These are phyloP conservation scores for Acanthaster planci DNA, from an alignment of 35 echinoderm and acorn worm genomes.

Conservation along the genomic window DNA sequence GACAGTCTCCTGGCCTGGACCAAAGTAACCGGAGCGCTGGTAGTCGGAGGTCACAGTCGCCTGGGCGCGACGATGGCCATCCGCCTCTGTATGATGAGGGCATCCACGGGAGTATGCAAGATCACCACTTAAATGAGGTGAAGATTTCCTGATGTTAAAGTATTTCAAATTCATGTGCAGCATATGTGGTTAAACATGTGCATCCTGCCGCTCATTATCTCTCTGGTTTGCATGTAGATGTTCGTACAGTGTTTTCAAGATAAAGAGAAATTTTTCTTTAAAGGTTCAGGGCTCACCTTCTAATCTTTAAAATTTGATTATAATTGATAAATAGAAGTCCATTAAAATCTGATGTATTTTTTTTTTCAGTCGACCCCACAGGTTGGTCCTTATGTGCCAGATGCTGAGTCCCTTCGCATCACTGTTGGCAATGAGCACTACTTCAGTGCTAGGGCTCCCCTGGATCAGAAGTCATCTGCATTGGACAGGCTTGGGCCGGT, in stretches of 20 bases:
- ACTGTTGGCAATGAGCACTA: conserved; percentile 44
- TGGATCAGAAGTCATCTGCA: not conserved
- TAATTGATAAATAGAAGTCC: too few species aligned
- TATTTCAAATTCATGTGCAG: too few species aligned
- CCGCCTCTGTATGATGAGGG: not conserved
- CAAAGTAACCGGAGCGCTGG: not conserved
- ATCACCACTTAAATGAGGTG: not conserved
- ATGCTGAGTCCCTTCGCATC: conserved; percentile 35
- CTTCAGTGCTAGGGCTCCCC: not conserved
- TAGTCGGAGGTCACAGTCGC: not conserved
- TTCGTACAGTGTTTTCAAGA: too few species aligned
- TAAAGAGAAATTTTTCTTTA: too few species aligned
- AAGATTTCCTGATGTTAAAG: not conserved
- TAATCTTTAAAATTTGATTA: too few species aligned
- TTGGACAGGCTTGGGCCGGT: conserved; percentile 17
- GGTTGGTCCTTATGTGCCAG: not conserved
- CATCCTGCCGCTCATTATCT: too few species aligned
- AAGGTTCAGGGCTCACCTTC: too few species aligned
- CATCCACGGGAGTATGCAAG: not conserved
- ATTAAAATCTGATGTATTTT: too few species aligned
- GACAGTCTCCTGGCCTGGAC: not conserved
- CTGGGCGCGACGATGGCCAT: not conserved
- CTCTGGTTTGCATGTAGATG: too few species aligned
- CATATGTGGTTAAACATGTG: too few species aligned
- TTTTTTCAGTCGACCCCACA: not conserved